These are phyloP conservation scores for Holothuria leucospilota DNA, from an alignment of 53 echinoderm and acorn worm species.

Conservation along the genomic window DNA sequence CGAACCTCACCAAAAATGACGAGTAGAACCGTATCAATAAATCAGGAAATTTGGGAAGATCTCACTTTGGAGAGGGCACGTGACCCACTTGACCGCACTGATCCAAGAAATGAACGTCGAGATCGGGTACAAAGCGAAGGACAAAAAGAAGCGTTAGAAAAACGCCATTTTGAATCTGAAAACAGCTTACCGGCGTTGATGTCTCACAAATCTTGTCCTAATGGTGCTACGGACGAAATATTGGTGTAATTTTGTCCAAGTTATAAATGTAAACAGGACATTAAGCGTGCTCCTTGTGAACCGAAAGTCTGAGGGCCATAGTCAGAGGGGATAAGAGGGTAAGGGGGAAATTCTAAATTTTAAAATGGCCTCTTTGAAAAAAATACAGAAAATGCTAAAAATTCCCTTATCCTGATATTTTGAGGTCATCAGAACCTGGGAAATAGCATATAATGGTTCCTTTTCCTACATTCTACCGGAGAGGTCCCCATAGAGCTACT, in stretches of 20 bases:
- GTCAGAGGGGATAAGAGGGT: no score
- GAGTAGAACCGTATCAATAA: not conserved
- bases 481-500: no score
- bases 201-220: conserved; percentile 29
- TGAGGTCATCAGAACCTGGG: no score
- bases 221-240: not conserved
- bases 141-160: conserved; percentile 22
- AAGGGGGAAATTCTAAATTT: no score
- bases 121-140: conserved; percentile 19
- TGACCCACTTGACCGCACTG: not conserved
- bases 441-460: no score
- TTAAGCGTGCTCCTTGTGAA: no score
- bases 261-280: no score
- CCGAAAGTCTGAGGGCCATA: no score
- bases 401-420: no score
- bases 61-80: not conserved
- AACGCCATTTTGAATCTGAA: not conserved
- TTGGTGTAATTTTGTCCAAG: not conserved
- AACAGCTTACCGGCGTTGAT: not conserved
- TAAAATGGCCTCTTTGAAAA: no score
- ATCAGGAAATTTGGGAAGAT: conserved; percentile 23
- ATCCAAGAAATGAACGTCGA: not conserved
- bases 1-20: not conserved
- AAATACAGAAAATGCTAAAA: no score
- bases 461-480: no score